Base-by-base conservation (phyloP, 1,140 invertebrate genomes). In the Kradibia gibbosae region DNA sequence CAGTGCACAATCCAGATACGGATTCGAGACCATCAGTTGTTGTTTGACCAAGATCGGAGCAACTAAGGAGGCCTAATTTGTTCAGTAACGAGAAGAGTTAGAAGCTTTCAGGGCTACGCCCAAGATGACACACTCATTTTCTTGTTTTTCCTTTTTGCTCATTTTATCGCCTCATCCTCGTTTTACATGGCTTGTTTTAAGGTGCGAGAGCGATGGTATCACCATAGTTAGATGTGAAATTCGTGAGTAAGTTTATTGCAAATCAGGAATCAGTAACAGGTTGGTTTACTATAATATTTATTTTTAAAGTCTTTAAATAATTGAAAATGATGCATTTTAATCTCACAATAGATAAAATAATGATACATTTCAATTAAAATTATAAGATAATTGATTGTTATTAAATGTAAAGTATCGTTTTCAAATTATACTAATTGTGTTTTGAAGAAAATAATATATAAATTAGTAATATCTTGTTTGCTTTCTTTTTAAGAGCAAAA, bases 81-180 rank as follows among this genome's bases (percentile, higher is more conserved):
- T 60, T 77, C 81, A 85, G 83, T 79, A 82, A 83, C 80, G 81
- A 82, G 62, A 45, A 25, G 28, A 39, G 62, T 1, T 25, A 22
- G 70, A 65, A 55, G 55, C 1, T 74, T 10, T 80, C 55, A 67
- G 57, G 70, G 57, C 65, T n/a, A 74, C 80, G 73, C 80, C 80
- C 73, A 15, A 25, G 72, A 75, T 75, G 72, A 67, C 22, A 20
- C 62, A 36, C 45, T 62, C 60, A 28, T 74, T 39, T 42, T 62
- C 53, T 45, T 45, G 11, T 39, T 55, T 42, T 25, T 42, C 15
- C 11, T 22, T 67, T 22, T 48, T 4, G 17, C n/a, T 55, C n/a
- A 34, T 31, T 73, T 34, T 42, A 70, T 36, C 25, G 36, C 42
- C 36, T 62, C 25, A 17, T n/a, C 25, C 1, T 55, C 62, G 45